Percentiles rank a stretch among this genome's conserved stretches.
Evolutionary conservation across 1,140 invertebrate genomes (phyloP).

Genomic region (Dolichoris vasculosae): DNA sequence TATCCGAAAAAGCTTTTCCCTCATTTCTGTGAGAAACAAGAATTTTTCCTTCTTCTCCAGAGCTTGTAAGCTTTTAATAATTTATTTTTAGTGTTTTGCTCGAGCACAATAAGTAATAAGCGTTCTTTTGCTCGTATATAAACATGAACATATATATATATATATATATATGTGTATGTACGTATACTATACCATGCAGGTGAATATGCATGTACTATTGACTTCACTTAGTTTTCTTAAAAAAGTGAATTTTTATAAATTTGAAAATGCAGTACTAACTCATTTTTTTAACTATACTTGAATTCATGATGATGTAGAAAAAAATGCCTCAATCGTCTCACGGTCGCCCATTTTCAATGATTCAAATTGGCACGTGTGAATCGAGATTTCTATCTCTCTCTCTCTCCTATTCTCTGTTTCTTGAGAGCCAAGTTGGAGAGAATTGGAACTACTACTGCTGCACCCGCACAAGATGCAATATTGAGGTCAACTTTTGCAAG

Average conservation of each 20-base stretch:
- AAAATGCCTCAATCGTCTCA: background rate
- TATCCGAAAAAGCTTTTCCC: background rate
- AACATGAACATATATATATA: too few species aligned
- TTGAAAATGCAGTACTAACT: too few species aligned
- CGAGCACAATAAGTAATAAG: conserved; percentile 42
- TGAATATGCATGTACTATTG: too few species aligned
- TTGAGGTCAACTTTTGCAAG: conserved; percentile 59
- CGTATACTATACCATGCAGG: too few species aligned
- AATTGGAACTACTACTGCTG: conserved; percentile 10
- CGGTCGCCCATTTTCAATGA: background rate
- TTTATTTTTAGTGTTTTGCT: conserved; percentile 35
- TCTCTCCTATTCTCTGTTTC: background rate
- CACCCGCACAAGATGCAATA: conserved; percentile 49
- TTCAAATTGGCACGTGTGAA: conserved; percentile 38
- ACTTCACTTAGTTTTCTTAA: background rate
- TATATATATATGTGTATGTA: too few species aligned
- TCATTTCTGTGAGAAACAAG: background rate
- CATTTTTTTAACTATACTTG: too few species aligned
- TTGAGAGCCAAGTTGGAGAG: background rate
- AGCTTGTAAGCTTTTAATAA: conserved; percentile 21
- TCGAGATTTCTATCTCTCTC: background rate
- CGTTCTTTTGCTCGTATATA: background rate
- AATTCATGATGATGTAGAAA: too few species aligned
- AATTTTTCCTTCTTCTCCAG: background rate
- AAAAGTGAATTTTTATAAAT: background rate